Conservation (phyloP, 2,113 vertebrate species). For the Apodemus sylvaticus region DNA sequence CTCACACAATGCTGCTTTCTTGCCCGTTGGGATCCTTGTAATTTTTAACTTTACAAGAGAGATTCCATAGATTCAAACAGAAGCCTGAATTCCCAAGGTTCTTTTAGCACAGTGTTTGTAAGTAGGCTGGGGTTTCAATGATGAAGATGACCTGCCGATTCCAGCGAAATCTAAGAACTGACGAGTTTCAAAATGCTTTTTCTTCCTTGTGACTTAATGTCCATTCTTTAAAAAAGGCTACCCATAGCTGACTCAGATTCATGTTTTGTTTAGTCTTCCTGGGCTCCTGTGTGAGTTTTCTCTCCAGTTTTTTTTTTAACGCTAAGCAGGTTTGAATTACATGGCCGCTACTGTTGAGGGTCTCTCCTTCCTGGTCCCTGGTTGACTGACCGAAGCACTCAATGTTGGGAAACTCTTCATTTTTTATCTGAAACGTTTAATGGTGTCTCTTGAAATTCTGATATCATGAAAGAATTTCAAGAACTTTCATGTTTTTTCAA, state of each 20-base stretch:
- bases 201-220: not conserved
- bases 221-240: not conserved
- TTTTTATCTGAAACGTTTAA: slow-evolving; percentile 22
- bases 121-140: not conserved
- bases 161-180: not conserved
- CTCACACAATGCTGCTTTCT: not conserved
- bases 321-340: not conserved
- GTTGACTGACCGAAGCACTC: not conserved
- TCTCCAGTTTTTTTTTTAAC: slow-evolving; percentile 13
- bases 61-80: not conserved
- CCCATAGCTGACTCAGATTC: not conserved
- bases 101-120: not conserved
- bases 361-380: not conserved
- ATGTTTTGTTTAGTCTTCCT: not conserved
- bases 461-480: slow-evolving; percentile 1
- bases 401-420: not conserved
- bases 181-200: not conserved
- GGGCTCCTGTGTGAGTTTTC: not conserved
- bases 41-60: not conserved
- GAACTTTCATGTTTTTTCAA: slow-evolving; percentile 43
- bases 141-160: not conserved
- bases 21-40: not conserved
- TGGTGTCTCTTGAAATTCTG: slow-evolving; percentile 14
- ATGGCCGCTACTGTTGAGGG: not conserved
- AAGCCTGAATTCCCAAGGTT: not conserved